Percentiles rank a stretch among this genome's conserved stretches.
These are phyloP conservation scores for Porites evermanni DNA, from an alignment of 92 coral and sea anemone species.

Conservation along the genomic window DNA sequence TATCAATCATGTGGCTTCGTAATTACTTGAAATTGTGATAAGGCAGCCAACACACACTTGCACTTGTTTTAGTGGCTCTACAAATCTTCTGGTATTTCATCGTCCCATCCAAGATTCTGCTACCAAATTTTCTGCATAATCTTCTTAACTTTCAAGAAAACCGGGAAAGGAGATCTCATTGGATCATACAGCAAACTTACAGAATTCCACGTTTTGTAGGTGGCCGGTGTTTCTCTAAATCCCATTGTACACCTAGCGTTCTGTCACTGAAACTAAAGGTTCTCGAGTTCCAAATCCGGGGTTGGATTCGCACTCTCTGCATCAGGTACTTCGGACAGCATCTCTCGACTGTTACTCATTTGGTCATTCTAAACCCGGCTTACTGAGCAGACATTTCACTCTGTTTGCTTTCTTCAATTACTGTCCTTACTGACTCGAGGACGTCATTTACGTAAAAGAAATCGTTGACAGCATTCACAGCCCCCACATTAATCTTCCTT, in stretches of 20 bases:
- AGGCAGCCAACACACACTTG: constrained; percentile 35
- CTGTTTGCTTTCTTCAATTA: constrained; percentile 37
- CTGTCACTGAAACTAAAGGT: constrained; percentile 52
- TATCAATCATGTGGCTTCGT: constrained; percentile 28
- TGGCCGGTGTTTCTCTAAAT: constrained; percentile 54
- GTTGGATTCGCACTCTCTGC: constrained; percentile 33
- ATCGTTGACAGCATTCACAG: constrained; percentile 53
- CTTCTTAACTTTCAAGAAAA: constrained; percentile 62
- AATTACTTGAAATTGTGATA: constrained; percentile 50
- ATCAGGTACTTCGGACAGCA: constrained; percentile 47
- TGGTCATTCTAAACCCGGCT: constrained; percentile 52
- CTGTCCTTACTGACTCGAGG: constrained; percentile 61
- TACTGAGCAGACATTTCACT: constrained; percentile 53
- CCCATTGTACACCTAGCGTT: constrained; percentile 39
- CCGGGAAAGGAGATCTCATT: constrained; percentile 54
- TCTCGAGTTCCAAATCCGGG: constrained; percentile 51
- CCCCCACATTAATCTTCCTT: constrained; percentile 45
- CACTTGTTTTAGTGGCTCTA: constrained; percentile 43
- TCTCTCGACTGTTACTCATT: constrained; percentile 21
- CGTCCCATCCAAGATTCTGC: constrained; percentile 48
- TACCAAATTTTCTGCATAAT: constrained; percentile 62
- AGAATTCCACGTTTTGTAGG: constrained; percentile 1
- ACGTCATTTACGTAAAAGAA: constrained; percentile 74
- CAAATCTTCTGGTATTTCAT: constrained; percentile 36
- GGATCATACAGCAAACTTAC: constrained; percentile 49